Percentiles rank a stretch among this genome's conserved stretches.
phyloP scores from a whole-genome alignment of 2,113 vertebrate species.

The Alosa alosa region DNA sequence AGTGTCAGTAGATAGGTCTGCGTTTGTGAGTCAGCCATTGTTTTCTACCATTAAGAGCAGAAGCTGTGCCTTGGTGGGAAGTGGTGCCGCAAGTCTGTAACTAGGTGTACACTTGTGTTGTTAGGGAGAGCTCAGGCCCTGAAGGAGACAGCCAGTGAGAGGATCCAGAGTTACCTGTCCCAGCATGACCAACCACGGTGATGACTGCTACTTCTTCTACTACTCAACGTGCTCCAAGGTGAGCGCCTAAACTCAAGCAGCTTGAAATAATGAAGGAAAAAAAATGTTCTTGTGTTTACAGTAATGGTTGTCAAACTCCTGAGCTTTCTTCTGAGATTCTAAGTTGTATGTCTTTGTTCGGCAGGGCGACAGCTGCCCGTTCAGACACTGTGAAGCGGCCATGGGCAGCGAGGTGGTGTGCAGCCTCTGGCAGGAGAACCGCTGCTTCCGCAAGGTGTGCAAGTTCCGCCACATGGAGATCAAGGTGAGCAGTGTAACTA shows the following conservation, averaged over 20 bases:
- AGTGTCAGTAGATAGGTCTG: neutral
- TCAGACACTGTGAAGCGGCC: slow-evolving; percentile 92
- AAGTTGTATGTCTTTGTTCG: neutral
- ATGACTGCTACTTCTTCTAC: slow-evolving; percentile 98
- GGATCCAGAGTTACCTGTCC: slow-evolving; percentile 25
- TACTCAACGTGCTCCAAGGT: slow-evolving; percentile 94
- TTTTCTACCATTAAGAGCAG: neutral
- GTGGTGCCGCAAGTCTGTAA: neutral
- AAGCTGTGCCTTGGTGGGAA: neutral
- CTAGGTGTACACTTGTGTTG: neutral
- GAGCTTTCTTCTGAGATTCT: neutral
- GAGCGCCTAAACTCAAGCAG: neutral
- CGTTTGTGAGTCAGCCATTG: neutral
- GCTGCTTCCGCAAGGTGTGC: slow-evolving; percentile 88
- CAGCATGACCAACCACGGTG: slow-evolving; percentile 85
- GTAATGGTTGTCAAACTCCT: neutral
- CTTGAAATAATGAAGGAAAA: neutral
- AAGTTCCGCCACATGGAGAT: slow-evolving; percentile 97
- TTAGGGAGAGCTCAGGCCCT: neutral
- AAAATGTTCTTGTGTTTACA: neutral
- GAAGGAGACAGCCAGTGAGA: neutral
- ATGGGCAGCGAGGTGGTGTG: slow-evolving; percentile 89
- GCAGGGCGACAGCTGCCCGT: slow-evolving; percentile 89
- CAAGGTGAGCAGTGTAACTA: slow-evolving; percentile 72
- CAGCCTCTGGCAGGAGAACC: slow-evolving; percentile 88